These are phyloP conservation scores for Phainopepla nitens DNA, from an alignment of 2,113 vertebrate species.

Conservation along the genomic window DNA sequence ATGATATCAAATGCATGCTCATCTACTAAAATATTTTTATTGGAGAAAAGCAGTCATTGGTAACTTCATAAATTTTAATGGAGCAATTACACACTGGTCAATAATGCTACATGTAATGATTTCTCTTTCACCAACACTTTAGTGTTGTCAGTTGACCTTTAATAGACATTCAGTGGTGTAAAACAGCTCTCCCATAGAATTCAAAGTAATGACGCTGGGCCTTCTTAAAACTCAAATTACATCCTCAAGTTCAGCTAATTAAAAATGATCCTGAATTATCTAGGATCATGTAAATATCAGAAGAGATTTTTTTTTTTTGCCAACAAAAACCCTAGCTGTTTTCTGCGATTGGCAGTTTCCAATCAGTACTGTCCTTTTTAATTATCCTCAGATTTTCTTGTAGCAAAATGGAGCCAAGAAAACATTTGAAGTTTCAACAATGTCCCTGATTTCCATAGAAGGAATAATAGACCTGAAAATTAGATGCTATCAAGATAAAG, in stretches of 20 bases:
- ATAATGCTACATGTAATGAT: slow-evolving; percentile 34
- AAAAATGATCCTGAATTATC: slow-evolving; percentile 1
- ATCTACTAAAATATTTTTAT: slow-evolving; percentile 16
- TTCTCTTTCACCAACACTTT: not conserved
- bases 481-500: not conserved
- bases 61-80: slow-evolving; percentile 52
- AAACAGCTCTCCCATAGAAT: slow-evolving; percentile 3
- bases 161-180: slow-evolving; percentile 41
- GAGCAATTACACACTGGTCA: not conserved
- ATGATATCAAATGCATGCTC: not conserved
- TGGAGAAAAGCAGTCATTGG: slow-evolving; percentile 8
- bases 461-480: slow-evolving; percentile 8
- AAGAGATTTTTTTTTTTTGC: not conserved
- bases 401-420: not conserved
- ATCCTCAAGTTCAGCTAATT: not conserved
- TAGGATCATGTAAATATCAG: not conserved
- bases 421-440: not conserved
- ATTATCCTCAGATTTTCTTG: not conserved
- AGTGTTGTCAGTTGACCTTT: slow-evolving; percentile 41
- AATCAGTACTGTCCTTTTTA: not conserved
- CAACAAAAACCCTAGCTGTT: not conserved
- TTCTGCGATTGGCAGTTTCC: not conserved
- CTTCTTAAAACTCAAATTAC: slow-evolving; percentile 6
- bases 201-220: not conserved
- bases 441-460: not conserved